Conservation (phyloP, 2,113 vertebrate species). For the Hyaena hyaena region DNA sequence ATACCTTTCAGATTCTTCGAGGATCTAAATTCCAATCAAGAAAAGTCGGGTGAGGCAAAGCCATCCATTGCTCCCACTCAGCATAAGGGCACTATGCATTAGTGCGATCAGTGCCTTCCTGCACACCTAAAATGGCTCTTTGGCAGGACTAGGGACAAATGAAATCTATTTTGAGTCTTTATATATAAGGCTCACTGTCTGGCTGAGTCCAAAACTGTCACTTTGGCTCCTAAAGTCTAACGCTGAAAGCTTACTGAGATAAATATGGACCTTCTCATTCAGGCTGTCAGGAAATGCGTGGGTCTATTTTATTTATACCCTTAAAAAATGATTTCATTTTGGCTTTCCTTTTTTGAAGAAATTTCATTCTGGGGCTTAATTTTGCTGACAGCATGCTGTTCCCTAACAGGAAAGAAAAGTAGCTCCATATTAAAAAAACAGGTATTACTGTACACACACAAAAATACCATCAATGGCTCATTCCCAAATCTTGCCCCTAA, state of each 20-base stretch:
- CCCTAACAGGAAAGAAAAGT: conserved; percentile 63
- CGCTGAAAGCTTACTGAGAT: conserved; percentile 74
- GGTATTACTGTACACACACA: conserved; percentile 40
- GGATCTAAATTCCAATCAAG: conserved; percentile 60
- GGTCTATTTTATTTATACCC: conserved; percentile 78
- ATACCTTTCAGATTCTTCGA: conserved; percentile 50
- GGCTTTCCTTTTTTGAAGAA: conserved; percentile 73
- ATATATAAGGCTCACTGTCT: conserved; percentile 73
- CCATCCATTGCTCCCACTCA: conserved; percentile 50
- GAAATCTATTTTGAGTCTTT: conserved; percentile 79
- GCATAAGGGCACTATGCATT: conserved; percentile 63
- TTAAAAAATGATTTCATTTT: conserved; percentile 79
- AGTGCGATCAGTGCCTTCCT: conserved; percentile 56
- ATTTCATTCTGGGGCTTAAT: conserved; percentile 67
- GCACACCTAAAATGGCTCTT: conserved; percentile 74
- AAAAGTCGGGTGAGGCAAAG: conserved; percentile 34
- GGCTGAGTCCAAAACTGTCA: conserved; percentile 75
- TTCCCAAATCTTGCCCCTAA: conserved; percentile 35
- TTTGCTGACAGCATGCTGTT: conserved; percentile 72
- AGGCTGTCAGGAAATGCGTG: conserved; percentile 74
- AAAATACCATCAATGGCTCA: background rate
- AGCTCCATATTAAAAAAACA: conserved; percentile 55
- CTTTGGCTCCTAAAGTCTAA: conserved; percentile 75
- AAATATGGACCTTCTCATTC: conserved; percentile 77
- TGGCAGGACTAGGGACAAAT: conserved; percentile 72